These are phyloP conservation scores for Copidosoma floridanum DNA, from an alignment of 1,140 invertebrate species.

Conservation along the genomic window DNA sequence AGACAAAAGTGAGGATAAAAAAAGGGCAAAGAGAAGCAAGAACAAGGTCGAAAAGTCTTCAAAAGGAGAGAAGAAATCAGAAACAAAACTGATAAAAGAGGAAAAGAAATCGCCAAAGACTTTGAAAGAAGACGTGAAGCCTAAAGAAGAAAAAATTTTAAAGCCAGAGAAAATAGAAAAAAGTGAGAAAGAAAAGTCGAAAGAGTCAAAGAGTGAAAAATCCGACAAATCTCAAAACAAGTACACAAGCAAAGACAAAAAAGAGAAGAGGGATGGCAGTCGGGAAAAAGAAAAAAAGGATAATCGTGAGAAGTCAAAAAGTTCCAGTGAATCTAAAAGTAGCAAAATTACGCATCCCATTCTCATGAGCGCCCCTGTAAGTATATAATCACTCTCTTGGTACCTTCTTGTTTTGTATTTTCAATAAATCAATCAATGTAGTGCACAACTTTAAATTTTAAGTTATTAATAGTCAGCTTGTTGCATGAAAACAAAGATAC, in stretches of 20 bases:
- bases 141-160: slow-evolving; percentile 38
- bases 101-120: slow-evolving; percentile 53
- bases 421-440: no score
- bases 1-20: slow-evolving; percentile 38
- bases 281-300: slow-evolving; percentile 55
- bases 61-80: slow-evolving; percentile 48
- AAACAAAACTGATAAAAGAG: slow-evolving; percentile 58
- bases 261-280: slow-evolving; percentile 59
- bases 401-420: no score
- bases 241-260: slow-evolving; percentile 56
- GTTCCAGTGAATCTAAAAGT: slow-evolving; percentile 33
- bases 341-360: no score
- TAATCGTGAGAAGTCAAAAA: slow-evolving; percentile 47
- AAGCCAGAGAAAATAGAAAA: slow-evolving; percentile 50
- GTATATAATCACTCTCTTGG: no score
- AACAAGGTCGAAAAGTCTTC: slow-evolving; percentile 45
- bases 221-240: slow-evolving; percentile 54
- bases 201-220: slow-evolving; percentile 46
- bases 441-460: no score
- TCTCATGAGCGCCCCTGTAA: no score
- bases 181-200: slow-evolving; percentile 59
- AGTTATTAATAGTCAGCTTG: no score
- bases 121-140: slow-evolving; percentile 51
- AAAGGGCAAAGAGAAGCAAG: slow-evolving; percentile 39
- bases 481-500: no score